Conservation (phyloP, 2,113 vertebrate species). For the Leptobrachium leishanense region DNA sequence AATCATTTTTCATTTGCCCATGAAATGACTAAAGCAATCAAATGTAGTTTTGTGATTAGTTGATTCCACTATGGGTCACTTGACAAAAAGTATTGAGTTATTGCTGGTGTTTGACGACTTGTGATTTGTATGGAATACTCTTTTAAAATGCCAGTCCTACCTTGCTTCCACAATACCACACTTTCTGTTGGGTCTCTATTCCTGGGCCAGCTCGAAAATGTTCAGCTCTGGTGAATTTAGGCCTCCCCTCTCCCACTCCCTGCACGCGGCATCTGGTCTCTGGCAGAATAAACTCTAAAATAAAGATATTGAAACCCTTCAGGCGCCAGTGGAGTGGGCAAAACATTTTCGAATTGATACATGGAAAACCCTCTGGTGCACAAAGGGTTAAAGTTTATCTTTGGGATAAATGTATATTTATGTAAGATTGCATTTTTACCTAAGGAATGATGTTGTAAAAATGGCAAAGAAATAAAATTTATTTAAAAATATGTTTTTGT, state of each 20-base stretch:
- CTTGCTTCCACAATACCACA: conserved; percentile 25
- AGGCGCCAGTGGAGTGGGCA: conserved; percentile 54
- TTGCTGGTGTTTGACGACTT: no score
- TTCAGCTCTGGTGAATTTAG: conserved; percentile 27
- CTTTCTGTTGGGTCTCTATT: neutral
- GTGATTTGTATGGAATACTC: neutral
- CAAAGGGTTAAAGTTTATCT: conserved; percentile 64
- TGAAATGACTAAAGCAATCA: no score
- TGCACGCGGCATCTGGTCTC: conserved; percentile 33
- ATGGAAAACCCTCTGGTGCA: neutral
- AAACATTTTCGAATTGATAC: conserved; percentile 23
- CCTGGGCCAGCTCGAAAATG: neutral
- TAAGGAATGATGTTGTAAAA: conserved; percentile 99
- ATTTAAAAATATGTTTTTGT: conserved; percentile 36
- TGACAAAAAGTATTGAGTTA: no score
- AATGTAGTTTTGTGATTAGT: no score
- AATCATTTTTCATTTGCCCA: no score
- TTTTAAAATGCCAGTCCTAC: conserved; percentile 3
- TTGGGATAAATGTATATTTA: conserved; percentile 96
- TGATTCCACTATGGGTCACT: no score
- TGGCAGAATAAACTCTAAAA: conserved; percentile 51
- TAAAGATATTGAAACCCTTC: conserved; percentile 44
- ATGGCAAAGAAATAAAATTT: conserved; percentile 91
- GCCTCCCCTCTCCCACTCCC: neutral
- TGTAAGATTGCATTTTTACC: conserved; percentile 99